Evolutionary conservation across 2,797 vertebrate genomes (phyloP), one percentile per base, ranked within the genome.

Genomic region (Eurystomus glaucurus): DNA sequence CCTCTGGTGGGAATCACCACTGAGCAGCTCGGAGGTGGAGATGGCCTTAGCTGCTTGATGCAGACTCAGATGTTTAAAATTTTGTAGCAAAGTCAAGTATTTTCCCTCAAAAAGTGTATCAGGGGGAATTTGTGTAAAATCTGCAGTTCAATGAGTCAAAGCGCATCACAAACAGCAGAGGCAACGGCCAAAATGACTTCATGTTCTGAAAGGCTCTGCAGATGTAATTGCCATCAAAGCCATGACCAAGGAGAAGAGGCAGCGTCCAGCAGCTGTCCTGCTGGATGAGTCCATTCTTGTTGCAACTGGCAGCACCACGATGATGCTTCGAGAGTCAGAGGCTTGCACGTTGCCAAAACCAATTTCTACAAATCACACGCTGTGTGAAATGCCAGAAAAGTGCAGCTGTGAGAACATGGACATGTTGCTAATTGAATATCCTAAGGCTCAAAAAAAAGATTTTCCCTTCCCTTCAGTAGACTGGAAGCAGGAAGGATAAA

Each of bases 1-100:
- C 97, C 96, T 95, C 97, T 97, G 93, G 91, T 96, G 96, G 97
- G 90, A 89, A 43, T 15, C 13, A 33, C 43, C 8, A 50, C 94
- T 31, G 64, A 26, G 52, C 75, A 60, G 46, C 65, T 55, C 9
- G 0, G 14, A 29, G 37, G 28, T 3, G 41, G 22, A 13, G 52
- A 10, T 18, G 2, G 33, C 43, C 58, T 48, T 3, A 75, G 35
- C 66, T 48, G 41, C 41, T 31, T 33, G 18, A 10, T 1, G 2
- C 52, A 29, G 25, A 6, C 6, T 8, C 13, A 7, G 10, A 21
- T 5, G 11, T 18, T 77, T 35, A 20, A 39, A 91, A 92, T 69
- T 51, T 39, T 33, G 25, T 13, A 65, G 25, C 6, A 8, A 70
- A 75, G 58, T 50, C 31, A n/a, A 66, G 16, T 21, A 21, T 75